A percentile compares a stretch with the other conserved stretches of the same genome.
These are phyloP conservation scores for Stomatorhinus ivindoensis DNA, from an alignment of 2,113 vertebrate genomes.

Conservation along the genomic window DNA sequence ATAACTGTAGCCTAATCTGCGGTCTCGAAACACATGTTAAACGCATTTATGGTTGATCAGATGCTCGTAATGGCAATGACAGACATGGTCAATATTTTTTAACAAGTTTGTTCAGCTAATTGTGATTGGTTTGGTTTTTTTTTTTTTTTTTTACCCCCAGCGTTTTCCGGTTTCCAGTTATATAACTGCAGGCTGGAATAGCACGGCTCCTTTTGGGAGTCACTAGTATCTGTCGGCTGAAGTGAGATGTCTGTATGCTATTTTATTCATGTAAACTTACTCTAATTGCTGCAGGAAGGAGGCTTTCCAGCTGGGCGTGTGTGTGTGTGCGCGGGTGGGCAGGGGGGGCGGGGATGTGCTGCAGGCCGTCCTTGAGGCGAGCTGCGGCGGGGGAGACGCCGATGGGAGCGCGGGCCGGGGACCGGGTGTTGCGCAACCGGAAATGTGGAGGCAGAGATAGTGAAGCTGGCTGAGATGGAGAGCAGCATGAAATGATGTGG, in stretches of 20 bases:
- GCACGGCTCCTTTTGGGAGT: not conserved
- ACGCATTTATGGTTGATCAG: not conserved
- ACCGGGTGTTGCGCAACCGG: not conserved
- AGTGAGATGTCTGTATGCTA: not conserved
- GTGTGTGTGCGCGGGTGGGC: too few species aligned
- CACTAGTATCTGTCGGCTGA: not conserved
- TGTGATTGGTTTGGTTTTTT: not conserved
- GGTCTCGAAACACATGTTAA: not conserved
- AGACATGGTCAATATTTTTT: not conserved
- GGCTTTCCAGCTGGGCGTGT: not conserved
- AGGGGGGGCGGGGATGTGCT: not conserved
- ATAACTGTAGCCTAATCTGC: not conserved
- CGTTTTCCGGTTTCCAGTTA: not conserved
- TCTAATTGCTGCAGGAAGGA: not conserved
- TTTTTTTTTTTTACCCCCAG: not conserved
- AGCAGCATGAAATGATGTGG: not conserved
- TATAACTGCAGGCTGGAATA: not conserved
- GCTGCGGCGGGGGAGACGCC: not conserved
- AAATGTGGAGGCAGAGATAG: conserved; percentile 2
- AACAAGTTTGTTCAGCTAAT: conserved; percentile 1
- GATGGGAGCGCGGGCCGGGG: not conserved
- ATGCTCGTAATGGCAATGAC: not conserved
- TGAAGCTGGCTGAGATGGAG: not conserved
- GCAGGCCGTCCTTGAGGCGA: not conserved
- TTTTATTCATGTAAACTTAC: conserved; percentile 2